Evolutionary conservation across 2,797 vertebrate species (phyloP).

Genomic region (Channallabes apus): DNA sequence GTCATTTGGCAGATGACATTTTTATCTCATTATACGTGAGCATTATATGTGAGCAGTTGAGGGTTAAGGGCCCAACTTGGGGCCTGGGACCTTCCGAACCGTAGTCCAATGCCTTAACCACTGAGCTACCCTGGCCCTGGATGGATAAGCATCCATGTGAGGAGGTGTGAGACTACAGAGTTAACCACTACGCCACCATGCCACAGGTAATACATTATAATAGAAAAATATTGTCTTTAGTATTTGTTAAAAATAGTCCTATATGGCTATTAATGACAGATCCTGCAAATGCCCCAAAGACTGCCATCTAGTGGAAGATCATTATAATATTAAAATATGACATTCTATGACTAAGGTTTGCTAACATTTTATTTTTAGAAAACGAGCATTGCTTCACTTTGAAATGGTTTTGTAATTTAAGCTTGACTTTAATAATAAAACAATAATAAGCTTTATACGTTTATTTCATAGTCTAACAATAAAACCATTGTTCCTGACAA

Average conservation of each 20-base stretch:
- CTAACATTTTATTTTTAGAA: not conserved
- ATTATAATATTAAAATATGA: not conserved
- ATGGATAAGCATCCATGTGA: too few relatives aligned
- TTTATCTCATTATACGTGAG: too few relatives aligned
- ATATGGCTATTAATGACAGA: not conserved
- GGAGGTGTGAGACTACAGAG: too few relatives aligned
- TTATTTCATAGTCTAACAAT: not conserved
- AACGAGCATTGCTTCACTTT: not conserved
- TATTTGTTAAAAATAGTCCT: not conserved
- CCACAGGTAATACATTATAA: not conserved
- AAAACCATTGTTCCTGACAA: not conserved
- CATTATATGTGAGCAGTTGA: too few relatives aligned
- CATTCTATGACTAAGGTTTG: not conserved
- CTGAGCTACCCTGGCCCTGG: too few relatives aligned
- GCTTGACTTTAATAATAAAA: not conserved
- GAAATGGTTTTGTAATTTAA: not conserved
- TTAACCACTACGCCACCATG: too few relatives aligned
- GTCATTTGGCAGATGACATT: too few relatives aligned
- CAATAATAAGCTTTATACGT: not conserved
- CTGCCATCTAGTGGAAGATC: conserved; percentile 48
- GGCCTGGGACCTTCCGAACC: too few relatives aligned
- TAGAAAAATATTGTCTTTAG: not conserved
- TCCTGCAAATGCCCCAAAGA: not conserved
- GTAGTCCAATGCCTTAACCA: too few relatives aligned
- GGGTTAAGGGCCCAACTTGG: too few relatives aligned